Evolutionary conservation across 2,113 vertebrate species (phyloP).

Genomic region (Rynchops niger): DNA sequence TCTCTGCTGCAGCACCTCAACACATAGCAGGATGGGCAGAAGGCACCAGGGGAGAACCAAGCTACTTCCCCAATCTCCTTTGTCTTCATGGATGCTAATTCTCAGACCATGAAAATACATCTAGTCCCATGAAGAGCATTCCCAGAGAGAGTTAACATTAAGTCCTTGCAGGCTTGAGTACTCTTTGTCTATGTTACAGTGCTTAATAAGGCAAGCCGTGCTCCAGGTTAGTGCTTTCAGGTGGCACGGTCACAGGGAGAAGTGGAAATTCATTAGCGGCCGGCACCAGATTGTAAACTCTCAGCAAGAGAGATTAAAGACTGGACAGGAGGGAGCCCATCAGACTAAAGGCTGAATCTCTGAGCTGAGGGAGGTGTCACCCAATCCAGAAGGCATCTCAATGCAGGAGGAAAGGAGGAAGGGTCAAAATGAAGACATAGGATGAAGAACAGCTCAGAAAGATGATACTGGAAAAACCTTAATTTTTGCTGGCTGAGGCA

Average conservation of each 20-base stretch:
- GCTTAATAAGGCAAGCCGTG: not conserved
- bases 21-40: accelerated
- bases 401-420: not conserved
- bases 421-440: not conserved
- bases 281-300: not conserved
- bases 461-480: not conserved
- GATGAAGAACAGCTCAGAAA: not conserved
- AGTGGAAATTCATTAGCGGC: not conserved
- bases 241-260: not conserved
- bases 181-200: accelerated
- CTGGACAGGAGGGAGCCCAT: not conserved
- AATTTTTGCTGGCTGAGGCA: not conserved
- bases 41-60: not conserved
- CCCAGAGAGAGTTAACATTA: not conserved
- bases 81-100: not conserved
- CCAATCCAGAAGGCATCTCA: not conserved
- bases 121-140: not conserved
- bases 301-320: not conserved
- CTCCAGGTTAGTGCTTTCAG: not conserved
- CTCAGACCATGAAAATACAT: accelerated
- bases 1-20: not conserved
- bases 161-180: not conserved
- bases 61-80: accelerated
- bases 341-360: not conserved
- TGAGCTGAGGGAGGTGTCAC: not conserved